Evolutionary conservation across 2,797 vertebrate genomes (phyloP), one percentile per base, ranked within the genome.

Genomic region (Galagoides demidoff): DNA sequence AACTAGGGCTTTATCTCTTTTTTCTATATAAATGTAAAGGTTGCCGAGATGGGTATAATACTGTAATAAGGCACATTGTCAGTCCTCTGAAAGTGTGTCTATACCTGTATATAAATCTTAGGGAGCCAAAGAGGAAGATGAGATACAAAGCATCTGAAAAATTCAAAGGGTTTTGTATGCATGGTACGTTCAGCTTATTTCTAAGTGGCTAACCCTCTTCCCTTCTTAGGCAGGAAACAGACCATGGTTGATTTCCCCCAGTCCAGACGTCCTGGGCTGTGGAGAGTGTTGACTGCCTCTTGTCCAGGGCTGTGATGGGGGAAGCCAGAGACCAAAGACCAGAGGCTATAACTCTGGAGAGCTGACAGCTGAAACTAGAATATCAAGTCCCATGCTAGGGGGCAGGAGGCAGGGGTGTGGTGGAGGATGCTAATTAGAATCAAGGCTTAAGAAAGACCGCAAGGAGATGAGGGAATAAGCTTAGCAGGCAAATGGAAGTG

Each of bases 41-140:
- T 57, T 89, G 19, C 34, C 17, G 37, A 57, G 7, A 61, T 25
- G 20, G 57, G 55, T 45, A 57, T 43, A 90, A 7, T 45, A 13
- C 12, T 45, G 3, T 81, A 92, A 74, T 64, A 85, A 57, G 45
- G 57, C 57, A 82, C 10, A 45, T 66, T 66, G 8, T 17, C 49
- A 63, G 74, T 94, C 25, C n/a, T 87, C 34, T 94, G 83, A 66
- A 85, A 88, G 16, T 90, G 34, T 78, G 5, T 88, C 77, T 78
- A 0, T 55, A 22, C 82, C 77, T 78, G 0, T 59, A 25, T 79
- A n/a, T 57, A 84, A 86, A 94, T 6, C 23, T 87, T 90, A 19
- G 68, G n/a, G 39, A 90, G 39, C 37, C 23, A 90, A 77, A 43
- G 4, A 81, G n/a, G 13, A 85, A 86, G 11, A 77, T 16, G 37